A percentile compares a stretch with the other conserved stretches of the same genome.
phyloP scores from a whole-genome alignment of 2,797 vertebrate species.

The Sciurus carolinensis region DNA sequence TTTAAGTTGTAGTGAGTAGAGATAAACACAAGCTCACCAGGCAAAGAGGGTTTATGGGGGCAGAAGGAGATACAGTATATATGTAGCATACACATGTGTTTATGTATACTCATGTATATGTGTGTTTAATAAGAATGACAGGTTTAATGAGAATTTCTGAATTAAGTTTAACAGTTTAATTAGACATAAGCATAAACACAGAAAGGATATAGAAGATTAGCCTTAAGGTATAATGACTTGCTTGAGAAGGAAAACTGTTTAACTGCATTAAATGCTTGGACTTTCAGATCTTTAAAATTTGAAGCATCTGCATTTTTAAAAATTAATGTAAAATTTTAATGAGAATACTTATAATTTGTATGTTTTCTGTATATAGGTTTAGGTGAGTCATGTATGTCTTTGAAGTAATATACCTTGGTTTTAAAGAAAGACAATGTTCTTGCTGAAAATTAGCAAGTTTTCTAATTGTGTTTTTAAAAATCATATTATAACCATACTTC shows the following conservation, averaged over 20 bases:
- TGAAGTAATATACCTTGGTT: slow-evolving; percentile 38
- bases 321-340: slow-evolving; percentile 17
- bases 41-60: background rate
- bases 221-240: slow-evolving; percentile 74
- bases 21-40: background rate
- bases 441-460: slow-evolving; percentile 42
- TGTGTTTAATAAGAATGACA: slow-evolving; percentile 68
- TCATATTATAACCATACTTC: background rate
- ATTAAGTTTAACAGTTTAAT: slow-evolving; percentile 80
- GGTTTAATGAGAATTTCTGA: slow-evolving; percentile 79
- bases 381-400: background rate
- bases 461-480: background rate
- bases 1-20: background rate
- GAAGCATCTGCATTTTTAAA: slow-evolving; percentile 63
- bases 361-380: slow-evolving; percentile 37
- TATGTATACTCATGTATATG: background rate
- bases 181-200: slow-evolving; percentile 62
- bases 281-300: slow-evolving; percentile 65
- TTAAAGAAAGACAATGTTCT: slow-evolving; percentile 38
- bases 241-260: slow-evolving; percentile 65
- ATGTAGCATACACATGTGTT: background rate
- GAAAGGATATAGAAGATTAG: slow-evolving; percentile 71
- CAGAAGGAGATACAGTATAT: background rate
- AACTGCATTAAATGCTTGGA: slow-evolving; percentile 52
- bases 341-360: background rate